Evolutionary conservation across 2,888 invertebrate genomes (phyloP), one percentile per base, ranked within the genome.

Genomic region (Catocala fraxini): DNA sequence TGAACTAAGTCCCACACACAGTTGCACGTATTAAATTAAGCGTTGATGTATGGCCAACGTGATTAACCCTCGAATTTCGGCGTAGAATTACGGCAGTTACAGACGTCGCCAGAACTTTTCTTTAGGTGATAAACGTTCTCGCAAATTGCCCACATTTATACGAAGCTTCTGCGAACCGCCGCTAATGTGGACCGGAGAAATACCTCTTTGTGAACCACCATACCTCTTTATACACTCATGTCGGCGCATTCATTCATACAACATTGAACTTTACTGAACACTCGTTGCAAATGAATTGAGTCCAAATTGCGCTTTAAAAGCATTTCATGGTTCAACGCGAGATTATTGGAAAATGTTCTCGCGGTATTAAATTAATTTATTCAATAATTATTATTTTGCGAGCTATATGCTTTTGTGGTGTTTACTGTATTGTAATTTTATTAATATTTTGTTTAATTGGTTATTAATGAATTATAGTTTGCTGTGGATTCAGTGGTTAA

Each of bases 71-170:
- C 86, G 85, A 86, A 88, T 86, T 89, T 88, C 84, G 83, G 81
- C 77, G 81, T 79, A 75, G 86, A 90, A 91, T 91, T 91, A 89
- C 90, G 85, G 83, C 90, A 88, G 90, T 90, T 89, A 84, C 85
- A 86, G 84, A 85, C 89, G 89, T 89, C 90, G 85, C 87, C 87
- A 84, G 89, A 91, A 92, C 91, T 91, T 92, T 93, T 92, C 91
- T 92, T 91, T 91, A 88, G 87, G 91, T 92, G 92, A 92, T 92
- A 91, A 91, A 92, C 91, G 91, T 80, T 88, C 87, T 89, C 90
- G 84, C 90, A 92, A 92, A 92, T 92, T 91, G 88, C 91, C 85
- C 85, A 86, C 92, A 92, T 91, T 92, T 91, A 90, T 91, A 87
- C 83, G 84, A 83, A 83, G 85, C 86, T 81, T 84, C 81, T 85